phyloP scores from a whole-genome alignment of 2,888 invertebrate species.

The Dinocampus coccinellae region DNA sequence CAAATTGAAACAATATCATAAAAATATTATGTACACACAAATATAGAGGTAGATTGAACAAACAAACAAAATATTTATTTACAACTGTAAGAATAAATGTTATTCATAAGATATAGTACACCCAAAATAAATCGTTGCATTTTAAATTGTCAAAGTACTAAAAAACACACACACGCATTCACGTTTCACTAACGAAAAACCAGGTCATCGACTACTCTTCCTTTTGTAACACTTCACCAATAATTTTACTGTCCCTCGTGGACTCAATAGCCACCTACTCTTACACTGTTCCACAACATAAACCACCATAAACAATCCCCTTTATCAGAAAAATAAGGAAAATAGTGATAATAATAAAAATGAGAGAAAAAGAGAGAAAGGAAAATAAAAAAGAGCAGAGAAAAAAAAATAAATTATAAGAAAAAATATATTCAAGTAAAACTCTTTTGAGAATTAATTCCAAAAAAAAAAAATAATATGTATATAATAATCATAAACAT shows the following conservation, averaged over 20 bases:
- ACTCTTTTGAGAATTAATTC: too few relatives aligned
- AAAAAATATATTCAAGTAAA: neutral
- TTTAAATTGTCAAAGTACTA: constrained; percentile 48
- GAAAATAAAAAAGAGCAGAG: neutral
- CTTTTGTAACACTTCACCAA: constrained; percentile 23
- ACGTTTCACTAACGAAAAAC: constrained; percentile 29
- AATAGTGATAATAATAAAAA: neutral
- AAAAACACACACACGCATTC: neutral
- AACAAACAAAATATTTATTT: too few relatives aligned
- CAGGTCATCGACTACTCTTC: constrained; percentile 42
- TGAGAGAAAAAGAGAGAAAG: neutral
- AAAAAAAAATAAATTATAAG: too few relatives aligned
- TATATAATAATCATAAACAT: too few relatives aligned
- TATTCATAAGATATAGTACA: neutral
- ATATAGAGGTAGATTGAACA: too few relatives aligned
- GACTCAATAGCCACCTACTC: constrained; percentile 38
- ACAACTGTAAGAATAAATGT: too few relatives aligned
- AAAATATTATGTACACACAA: neutral
- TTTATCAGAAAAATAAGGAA: neutral
- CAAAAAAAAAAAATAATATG: too few relatives aligned
- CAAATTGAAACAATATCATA: neutral
- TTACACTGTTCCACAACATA: constrained; percentile 28
- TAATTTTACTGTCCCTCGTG: constrained; percentile 21
- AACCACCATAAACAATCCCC: constrained; percentile 19
- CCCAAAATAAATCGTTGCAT: constrained; percentile 19